These are phyloP conservation scores for Athene noctua DNA, from an alignment of 2,113 vertebrate genomes.

Conservation along the genomic window DNA sequence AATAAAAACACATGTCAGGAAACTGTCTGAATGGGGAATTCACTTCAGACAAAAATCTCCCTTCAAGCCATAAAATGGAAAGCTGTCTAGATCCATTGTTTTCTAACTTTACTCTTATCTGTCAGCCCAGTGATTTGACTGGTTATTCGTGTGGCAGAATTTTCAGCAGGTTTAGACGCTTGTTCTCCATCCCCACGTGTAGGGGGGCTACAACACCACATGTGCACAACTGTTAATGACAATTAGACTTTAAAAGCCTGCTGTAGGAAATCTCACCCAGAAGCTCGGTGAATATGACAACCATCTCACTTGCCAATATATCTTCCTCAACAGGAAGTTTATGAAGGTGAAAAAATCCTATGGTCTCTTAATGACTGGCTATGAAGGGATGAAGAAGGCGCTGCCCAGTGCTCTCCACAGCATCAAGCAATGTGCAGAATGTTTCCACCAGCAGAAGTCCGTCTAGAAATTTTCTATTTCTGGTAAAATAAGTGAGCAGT, in stretches of 20 bases:
- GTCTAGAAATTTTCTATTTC: background rate
- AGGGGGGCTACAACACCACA: background rate
- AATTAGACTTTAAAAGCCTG: background rate
- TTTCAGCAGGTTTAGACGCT: background rate
- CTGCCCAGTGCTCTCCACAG: background rate
- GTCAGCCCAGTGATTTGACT: background rate
- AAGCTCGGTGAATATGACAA: background rate
- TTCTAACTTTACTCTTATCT: background rate
- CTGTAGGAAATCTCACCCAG: background rate
- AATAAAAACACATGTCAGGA: conserved; percentile 2
- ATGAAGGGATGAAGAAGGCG: background rate
- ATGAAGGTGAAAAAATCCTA: background rate
- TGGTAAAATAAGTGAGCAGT: background rate
- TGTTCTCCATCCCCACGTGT: background rate
- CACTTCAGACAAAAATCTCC: background rate
- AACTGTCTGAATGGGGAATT: background rate
- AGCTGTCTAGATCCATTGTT: background rate
- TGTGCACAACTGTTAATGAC: background rate
- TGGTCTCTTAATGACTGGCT: background rate
- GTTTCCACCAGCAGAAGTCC: background rate
- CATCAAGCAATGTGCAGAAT: background rate
- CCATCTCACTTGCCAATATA: background rate
- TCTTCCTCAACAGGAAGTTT: background rate
- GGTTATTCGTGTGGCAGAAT: background rate
- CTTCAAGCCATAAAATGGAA: conserved; percentile 8